A percentile compares a stretch with the other conserved stretches of the same genome.
These are phyloP conservation scores for Scaptomyza polygonia DNA, from an alignment of 2,888 invertebrate species.

Conservation along the genomic window DNA sequence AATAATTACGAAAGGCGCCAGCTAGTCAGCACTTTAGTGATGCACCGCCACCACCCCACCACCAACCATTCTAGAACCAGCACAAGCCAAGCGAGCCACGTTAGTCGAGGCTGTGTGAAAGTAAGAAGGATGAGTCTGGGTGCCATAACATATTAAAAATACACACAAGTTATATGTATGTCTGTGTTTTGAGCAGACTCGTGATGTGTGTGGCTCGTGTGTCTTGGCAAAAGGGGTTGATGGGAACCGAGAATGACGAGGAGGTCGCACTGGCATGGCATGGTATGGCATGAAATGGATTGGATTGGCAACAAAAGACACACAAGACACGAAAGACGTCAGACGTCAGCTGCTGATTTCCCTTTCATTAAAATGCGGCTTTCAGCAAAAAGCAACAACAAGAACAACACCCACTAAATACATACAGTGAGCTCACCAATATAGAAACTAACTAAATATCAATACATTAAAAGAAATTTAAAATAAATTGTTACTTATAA, in stretches of 20 bases:
- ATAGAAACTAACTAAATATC: background rate
- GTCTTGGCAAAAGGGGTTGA: background rate
- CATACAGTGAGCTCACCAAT: background rate
- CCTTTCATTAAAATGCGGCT: conserved; percentile 72
- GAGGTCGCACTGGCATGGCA: conserved; percentile 1
- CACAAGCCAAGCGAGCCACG: conserved; percentile 5
- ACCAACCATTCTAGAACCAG: background rate
- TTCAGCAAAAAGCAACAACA: conserved; percentile 40
- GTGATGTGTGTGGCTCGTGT: conserved; percentile 26
- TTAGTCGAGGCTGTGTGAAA: conserved; percentile 33
- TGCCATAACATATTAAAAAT: conserved; percentile 72
- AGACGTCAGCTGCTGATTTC: conserved; percentile 63
- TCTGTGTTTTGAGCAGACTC: conserved; percentile 15
- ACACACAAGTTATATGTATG: conserved; percentile 19
- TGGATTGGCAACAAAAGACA: conserved; percentile 52
- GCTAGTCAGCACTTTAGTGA: conserved; percentile 38
- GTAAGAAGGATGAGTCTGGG: conserved; percentile 31
- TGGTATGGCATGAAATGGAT: conserved; percentile 26
- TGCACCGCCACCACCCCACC: background rate
- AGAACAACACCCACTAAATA: conserved; percentile 22
- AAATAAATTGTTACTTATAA: too few relatives aligned
- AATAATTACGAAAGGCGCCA: conserved; percentile 70
- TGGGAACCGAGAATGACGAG: background rate
- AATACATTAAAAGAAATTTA: background rate
- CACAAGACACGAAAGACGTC: conserved; percentile 13